Evolutionary conservation across 2,888 invertebrate species (phyloP).

Genomic region (Agrochola lychnidis): DNA sequence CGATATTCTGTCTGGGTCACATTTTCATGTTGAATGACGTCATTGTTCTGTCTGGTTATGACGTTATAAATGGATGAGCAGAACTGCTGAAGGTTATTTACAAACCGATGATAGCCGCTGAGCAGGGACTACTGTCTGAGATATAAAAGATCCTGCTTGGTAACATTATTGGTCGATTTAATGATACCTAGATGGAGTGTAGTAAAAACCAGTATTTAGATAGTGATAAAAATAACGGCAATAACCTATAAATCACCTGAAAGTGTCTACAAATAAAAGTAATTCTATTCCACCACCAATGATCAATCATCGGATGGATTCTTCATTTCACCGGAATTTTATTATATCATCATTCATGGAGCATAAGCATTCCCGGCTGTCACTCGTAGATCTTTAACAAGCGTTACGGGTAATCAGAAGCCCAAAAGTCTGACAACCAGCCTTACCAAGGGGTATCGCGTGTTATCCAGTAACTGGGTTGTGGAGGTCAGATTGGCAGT

Average conservation of each 20-base stretch:
- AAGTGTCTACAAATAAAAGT: neutral
- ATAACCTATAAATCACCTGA: neutral
- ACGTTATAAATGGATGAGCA: conserved; percentile 32
- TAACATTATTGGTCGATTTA: neutral
- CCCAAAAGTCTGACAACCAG: neutral
- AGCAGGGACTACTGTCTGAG: neutral
- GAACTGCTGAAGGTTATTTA: neutral
- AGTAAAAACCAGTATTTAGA: neutral
- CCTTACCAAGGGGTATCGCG: neutral
- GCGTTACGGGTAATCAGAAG: no score
- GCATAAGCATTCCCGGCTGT: neutral
- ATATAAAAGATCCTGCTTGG: neutral
- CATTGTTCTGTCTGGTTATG: conserved; percentile 37
- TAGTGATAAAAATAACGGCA: neutral
- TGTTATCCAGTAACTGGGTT: neutral
- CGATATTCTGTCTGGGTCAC: conserved; percentile 34
- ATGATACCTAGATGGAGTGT: neutral
- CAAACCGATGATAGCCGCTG: neutral
- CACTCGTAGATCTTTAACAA: neutral
- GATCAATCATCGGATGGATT: neutral
- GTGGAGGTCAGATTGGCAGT: neutral
- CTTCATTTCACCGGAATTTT: neutral
- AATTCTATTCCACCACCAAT: neutral
- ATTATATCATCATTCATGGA: neutral
- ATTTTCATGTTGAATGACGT: conserved; percentile 28